Conservation (phyloP, 2,888 invertebrate genomes). For the Mythimna lalbum region DNA sequence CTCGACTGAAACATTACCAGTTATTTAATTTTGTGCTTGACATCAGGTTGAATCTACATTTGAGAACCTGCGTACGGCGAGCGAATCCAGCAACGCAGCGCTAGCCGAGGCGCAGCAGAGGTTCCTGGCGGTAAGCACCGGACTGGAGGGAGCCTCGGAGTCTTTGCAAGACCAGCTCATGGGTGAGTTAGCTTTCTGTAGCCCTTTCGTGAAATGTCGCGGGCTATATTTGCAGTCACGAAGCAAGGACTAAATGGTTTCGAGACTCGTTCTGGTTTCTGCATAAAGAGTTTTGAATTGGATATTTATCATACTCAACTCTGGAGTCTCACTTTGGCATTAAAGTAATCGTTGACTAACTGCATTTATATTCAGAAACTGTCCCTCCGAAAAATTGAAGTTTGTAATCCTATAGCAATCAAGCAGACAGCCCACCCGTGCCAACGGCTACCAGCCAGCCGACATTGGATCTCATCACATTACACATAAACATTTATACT, state of each 20-base stretch:
- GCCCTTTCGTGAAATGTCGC: too few species aligned
- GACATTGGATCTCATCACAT: too few species aligned
- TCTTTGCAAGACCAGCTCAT: slow-evolving; percentile 97
- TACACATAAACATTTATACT: too few species aligned
- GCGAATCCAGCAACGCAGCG: slow-evolving; percentile 92
- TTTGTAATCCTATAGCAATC: background rate
- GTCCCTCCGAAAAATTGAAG: background rate
- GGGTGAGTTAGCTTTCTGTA: slow-evolving; percentile 83
- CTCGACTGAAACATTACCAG: background rate
- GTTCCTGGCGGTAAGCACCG: slow-evolving; percentile 96
- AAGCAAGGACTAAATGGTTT: too few species aligned
- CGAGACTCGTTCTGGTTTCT: too few species aligned
- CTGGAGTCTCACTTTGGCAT: too few species aligned
- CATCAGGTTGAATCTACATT: slow-evolving; percentile 91
- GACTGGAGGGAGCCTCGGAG: slow-evolving; percentile 95
- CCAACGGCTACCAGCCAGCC: too few species aligned
- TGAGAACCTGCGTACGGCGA: slow-evolving; percentile 92
- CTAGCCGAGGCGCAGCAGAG: slow-evolving; percentile 94
- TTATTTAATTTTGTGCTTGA: background rate
- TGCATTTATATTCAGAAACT: background rate
- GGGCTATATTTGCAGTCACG: too few species aligned
- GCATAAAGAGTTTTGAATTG: too few species aligned
- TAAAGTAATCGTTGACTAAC: too few species aligned
- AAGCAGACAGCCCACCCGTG: background rate
- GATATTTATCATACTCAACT: too few species aligned